A percentile compares a stretch with the other conserved stretches of the same genome.
Evolutionary conservation across 2,113 vertebrate genomes (phyloP).

Genomic region (Periophthalmus modestus): DNA sequence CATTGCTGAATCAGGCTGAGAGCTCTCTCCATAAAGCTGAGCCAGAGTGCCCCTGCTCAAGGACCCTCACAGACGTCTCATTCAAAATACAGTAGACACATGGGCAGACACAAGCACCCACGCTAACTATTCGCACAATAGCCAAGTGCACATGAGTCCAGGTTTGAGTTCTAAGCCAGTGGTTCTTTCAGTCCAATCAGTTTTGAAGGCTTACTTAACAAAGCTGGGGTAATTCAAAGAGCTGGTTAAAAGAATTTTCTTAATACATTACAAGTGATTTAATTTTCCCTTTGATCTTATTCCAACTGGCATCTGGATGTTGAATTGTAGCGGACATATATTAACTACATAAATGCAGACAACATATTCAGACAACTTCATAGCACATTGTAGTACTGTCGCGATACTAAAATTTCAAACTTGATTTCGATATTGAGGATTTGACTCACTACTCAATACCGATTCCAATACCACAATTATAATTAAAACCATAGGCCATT

Average conservation of each 20-base stretch:
- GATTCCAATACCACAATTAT: too few relatives aligned
- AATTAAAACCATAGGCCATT: too few relatives aligned
- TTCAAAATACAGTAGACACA: slow-evolving; percentile 38
- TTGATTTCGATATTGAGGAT: too few relatives aligned
- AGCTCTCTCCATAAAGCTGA: slow-evolving; percentile 63
- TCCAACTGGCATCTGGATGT: too few relatives aligned
- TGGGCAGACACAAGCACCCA: slow-evolving; percentile 14
- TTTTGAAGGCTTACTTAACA: neutral
- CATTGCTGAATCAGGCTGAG: slow-evolving; percentile 60
- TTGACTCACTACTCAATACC: too few relatives aligned
- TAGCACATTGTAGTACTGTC: too few relatives aligned
- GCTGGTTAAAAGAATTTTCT: neutral
- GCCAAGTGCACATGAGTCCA: neutral
- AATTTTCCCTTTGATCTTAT: neutral
- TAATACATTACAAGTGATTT: neutral
- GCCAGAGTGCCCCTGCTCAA: slow-evolving; percentile 39
- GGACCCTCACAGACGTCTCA: slow-evolving; percentile 44
- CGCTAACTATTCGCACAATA: neutral
- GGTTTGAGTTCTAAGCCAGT: too few relatives aligned
- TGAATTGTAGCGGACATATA: too few relatives aligned
- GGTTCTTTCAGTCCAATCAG: too few relatives aligned
- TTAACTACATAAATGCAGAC: too few relatives aligned
- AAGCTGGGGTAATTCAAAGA: neutral
- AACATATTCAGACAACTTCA: too few relatives aligned
- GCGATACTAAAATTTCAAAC: too few relatives aligned